Conservation (phyloP, 2,113 vertebrate species). For the Pteruthius melanotis region DNA sequence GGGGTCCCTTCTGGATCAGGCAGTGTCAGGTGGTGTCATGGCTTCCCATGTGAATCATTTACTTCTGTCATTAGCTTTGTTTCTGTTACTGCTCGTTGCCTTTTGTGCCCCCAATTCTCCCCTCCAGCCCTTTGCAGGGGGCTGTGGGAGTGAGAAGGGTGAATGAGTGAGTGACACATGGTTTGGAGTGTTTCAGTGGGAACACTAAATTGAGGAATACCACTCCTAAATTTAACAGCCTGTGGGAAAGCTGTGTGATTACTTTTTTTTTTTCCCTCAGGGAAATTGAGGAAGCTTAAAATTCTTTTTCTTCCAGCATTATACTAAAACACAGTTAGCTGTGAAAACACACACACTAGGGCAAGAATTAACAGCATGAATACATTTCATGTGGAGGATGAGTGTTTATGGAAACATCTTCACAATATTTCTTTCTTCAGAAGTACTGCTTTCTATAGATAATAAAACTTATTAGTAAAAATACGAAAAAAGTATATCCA, state of each 20-base stretch:
- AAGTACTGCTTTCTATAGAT: background rate
- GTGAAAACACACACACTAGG: background rate
- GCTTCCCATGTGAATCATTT: background rate
- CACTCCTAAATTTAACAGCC: background rate
- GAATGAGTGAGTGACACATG: background rate
- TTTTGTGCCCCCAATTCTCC: background rate
- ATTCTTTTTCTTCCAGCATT: background rate
- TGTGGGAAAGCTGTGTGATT: background rate
- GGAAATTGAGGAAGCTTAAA: background rate
- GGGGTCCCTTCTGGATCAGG: background rate
- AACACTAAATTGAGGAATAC: background rate
- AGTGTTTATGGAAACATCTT: background rate
- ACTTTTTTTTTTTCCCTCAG: background rate
- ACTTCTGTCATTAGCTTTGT: background rate
- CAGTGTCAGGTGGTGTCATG: background rate
- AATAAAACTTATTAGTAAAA: background rate
- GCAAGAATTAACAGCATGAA: background rate
- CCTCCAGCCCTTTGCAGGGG: background rate
- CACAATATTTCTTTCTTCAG: background rate
- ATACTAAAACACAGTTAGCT: background rate
- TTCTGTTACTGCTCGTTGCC: background rate
- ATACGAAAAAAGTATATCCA: background rate
- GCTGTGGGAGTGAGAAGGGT: background rate
- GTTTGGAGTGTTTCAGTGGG: background rate
- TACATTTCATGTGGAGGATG: background rate